Evolutionary conservation across 2,113 vertebrate species (phyloP), one percentile per base, ranked within the genome.

Genomic region (Melanerpes formicivorus): DNA sequence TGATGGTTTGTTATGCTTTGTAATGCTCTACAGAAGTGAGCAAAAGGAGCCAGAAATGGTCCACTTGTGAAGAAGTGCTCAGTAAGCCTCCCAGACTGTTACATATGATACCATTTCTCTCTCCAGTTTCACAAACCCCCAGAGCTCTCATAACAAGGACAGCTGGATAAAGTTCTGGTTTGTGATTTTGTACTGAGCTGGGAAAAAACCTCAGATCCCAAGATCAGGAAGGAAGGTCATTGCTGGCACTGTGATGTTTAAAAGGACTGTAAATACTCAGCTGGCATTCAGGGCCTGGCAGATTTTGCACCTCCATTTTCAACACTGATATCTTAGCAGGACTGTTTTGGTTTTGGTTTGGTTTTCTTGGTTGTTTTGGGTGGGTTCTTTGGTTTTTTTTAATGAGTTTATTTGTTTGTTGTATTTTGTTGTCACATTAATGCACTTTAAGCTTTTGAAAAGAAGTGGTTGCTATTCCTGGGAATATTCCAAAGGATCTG

Each of bases 391-490:
- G 59, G 48, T 14, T 66, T 67, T 73, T 67, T 54, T 55, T 48
- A 8, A 13, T 69, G 60, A 25, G 71, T 34, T 70, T 77, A 27
- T 48, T 55, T 54, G 16, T 48, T 73, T 55, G 34, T 62, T 86
- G 63, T 34, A 29, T 60, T 73, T 84, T 94, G 16, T 92, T 73
- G 69, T 89, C 54, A 86, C 30, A 37, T 34, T 7, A 86, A 89
- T 77, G 95, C 95, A 97, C 94, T 97, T 97, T 96, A 96, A 87
- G 34, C 26, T 85, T 91, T 84, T 75, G 50, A 65, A 87, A 80
- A 84, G 18, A 85, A 87, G 64, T 60, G 48, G 66, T 50, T 72
- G 64, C n/a, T 80, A 6, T 74, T 89, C 60, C 80, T 91, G 55
- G 26, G 59, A 83, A 55, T 17, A 72, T 67, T 81, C 37, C 81